Conservation (phyloP, 2,888 invertebrate genomes). For the Neoscelio sp. region DNA sequence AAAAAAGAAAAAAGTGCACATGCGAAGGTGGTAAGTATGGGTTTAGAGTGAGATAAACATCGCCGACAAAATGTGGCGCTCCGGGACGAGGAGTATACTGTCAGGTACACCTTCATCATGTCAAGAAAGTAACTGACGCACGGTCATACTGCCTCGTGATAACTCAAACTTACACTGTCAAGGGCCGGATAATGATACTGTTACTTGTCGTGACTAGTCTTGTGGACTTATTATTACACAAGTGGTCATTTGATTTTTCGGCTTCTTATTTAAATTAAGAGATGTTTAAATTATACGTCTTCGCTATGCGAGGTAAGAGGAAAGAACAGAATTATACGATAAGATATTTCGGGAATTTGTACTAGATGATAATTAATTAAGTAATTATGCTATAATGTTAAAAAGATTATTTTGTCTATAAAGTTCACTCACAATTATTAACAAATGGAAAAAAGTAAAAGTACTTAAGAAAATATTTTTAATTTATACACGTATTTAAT, state of each 20-base stretch:
- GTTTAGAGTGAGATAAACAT: constrained; percentile 76
- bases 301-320: not conserved
- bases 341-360: constrained; percentile 4
- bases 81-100: constrained; percentile 62
- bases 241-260: constrained; percentile 33
- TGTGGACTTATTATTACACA: constrained; percentile 61
- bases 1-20: constrained; percentile 63
- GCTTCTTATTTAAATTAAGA: constrained; percentile 53
- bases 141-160: constrained; percentile 63
- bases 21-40: constrained; percentile 76
- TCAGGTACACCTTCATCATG: constrained; percentile 67
- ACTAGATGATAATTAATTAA: constrained; percentile 52
- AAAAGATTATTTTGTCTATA: no score
- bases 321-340: no score
- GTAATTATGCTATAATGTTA: not conserved
- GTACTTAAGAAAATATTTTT: no score
- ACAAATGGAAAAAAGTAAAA: no score
- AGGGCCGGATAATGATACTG: constrained; percentile 64
- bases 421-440: no score
- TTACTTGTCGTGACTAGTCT: constrained; percentile 62
- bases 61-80: constrained; percentile 68
- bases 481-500: no score
- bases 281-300: constrained; percentile 57
- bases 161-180: constrained; percentile 63
- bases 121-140: constrained; percentile 63